Percentiles rank a stretch among this genome's conserved stretches.
Evolutionary conservation across 2,888 invertebrate genomes (phyloP).

Genomic region (Phyto melanocephala): DNA sequence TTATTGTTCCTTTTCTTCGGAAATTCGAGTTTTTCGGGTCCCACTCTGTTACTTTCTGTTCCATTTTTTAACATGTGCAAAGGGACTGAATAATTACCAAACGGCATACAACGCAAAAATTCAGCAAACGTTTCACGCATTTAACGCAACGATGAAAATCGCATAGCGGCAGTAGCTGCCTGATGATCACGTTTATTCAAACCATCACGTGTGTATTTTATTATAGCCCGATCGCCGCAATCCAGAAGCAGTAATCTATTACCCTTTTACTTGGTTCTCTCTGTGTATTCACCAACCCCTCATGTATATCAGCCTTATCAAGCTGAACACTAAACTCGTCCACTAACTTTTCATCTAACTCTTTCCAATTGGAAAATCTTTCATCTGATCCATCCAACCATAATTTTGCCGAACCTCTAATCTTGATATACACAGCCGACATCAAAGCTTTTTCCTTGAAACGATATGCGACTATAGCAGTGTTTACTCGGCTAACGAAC

Average conservation of each 20-base stretch:
- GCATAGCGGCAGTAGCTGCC: background rate
- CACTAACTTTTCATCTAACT: background rate
- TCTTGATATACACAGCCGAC: too few species aligned
- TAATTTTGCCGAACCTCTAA: too few species aligned
- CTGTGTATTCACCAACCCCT: background rate
- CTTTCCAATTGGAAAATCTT: background rate
- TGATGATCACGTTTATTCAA: conserved; percentile 22
- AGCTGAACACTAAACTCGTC: background rate
- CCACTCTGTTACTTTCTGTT: background rate
- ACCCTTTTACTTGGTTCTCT: too few species aligned
- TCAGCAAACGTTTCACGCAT: conserved; percentile 22
- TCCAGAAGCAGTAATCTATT: too few species aligned
- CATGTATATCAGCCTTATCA: background rate
- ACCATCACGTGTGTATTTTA: conserved; percentile 35
- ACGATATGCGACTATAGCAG: too few species aligned
- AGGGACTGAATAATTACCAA: background rate
- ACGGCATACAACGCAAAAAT: too few species aligned
- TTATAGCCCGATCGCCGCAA: too few species aligned
- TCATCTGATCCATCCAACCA: background rate
- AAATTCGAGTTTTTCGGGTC: background rate
- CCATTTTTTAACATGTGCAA: background rate
- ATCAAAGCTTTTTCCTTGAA: too few species aligned
- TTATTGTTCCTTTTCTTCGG: background rate
- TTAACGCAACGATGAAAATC: conserved; percentile 14
- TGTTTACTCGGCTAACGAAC: too few species aligned